Evolutionary conservation across 2,888 invertebrate genomes (phyloP).

Genomic region (Lomographa bimaculata): DNA sequence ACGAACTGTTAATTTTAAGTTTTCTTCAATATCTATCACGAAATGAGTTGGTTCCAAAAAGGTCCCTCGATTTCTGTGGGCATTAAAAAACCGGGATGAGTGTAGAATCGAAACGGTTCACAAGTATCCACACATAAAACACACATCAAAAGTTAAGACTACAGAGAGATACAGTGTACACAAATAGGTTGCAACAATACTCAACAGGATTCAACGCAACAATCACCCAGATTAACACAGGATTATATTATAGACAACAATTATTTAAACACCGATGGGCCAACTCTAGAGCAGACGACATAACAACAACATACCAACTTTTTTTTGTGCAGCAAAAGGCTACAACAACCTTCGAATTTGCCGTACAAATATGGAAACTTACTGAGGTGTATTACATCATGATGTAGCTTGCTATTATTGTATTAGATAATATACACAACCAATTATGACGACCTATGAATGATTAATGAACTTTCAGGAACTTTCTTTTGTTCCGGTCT

Average conservation of each 20-base stretch:
- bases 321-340: conserved; percentile 11
- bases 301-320: conserved; percentile 2
- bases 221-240: conserved; percentile 13
- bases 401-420: no score
- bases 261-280: conserved; percentile 23
- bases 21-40: no score
- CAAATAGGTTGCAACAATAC: conserved; percentile 8
- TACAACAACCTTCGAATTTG: neutral
- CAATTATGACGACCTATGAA: no score
- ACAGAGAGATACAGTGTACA: conserved; percentile 19
- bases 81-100: no score
- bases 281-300: conserved; percentile 7
- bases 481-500: no score
- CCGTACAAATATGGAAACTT: no score
- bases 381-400: no score
- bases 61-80: no score
- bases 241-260: conserved; percentile 9
- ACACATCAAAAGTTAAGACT: conserved; percentile 19
- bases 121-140: conserved; percentile 17
- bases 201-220: conserved; percentile 11
- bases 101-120: conserved; percentile 24
- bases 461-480: no score
- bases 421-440: no score
- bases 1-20: no score
- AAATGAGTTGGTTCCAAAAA: no score